Evolutionary conservation across 2,797 vertebrate species (phyloP), one percentile per base, ranked within the genome.

Genomic region (Chloroceryle amazona): DNA sequence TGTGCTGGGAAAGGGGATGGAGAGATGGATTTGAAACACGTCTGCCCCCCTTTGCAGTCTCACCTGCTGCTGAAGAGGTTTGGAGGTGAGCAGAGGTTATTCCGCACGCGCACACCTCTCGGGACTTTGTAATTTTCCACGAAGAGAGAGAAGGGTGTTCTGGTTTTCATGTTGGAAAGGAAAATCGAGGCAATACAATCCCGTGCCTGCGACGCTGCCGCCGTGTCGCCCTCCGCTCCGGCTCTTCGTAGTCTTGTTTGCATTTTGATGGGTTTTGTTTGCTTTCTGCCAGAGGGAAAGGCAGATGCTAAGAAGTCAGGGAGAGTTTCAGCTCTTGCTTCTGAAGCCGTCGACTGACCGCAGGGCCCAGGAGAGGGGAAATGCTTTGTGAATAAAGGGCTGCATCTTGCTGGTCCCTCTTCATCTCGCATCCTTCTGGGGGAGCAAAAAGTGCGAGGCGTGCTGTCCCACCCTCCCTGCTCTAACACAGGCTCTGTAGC

Each of bases 281-380:
- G 83, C 37, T 94, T 37, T 46, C 86, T 75, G 67, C 67, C 81
- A 86, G 16, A 84, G 29, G 86, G 65, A 83, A 71, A 81, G 47
- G 62, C 60, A 49, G 68, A 62, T 15, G 61, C 37, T 81, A 49
- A 71, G 79, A 72, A 74, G 33, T 58, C 54, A 25, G 35, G 62
- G 74, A 79, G 70, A 81, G 60, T 28, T 90, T 74, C 60, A 70
- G 65, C 55, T 79, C 23, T 71, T 58, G 42, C 57, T 92, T 57
- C 58, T 54, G 58, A 63, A 78, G 61, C 51, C 1, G 6, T 17
- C 33, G 41, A 7, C 26, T 62, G 58, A 8, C 19, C 62, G 54
- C 49, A 31, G 46, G 51, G 16, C 58, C 72, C 52, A n/a, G 68
- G 76, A 44, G 42, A 18, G 21, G 31, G 31, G n/a, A 74, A 33